Evolutionary conservation across 2,888 invertebrate species (phyloP), one percentile per base, ranked within the genome.

Genomic region (Teleiodes luculella): DNA sequence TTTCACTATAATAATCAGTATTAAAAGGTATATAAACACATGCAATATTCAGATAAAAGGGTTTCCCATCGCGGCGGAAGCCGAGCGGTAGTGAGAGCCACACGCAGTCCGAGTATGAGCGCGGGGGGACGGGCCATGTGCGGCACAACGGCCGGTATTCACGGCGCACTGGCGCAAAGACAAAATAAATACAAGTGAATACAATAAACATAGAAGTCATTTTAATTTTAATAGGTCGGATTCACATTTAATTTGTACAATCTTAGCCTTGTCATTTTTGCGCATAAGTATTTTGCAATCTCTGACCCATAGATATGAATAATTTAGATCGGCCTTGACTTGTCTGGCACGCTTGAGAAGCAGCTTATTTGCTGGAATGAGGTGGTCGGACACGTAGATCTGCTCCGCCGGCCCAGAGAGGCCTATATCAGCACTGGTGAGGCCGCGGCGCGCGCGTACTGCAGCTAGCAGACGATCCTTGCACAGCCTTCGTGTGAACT

Each of bases 371-470:
- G 39, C 16, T 5, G 53, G 56, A n/a, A 53, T 53, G 14, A 56
- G 47, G 14, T 53, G 56, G 16, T 56, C 56, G 16, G 14, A 37
- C 6, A 56, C 35, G 13, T 24, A 56, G 1, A 56, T 13, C 8
- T 28, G 13, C 3, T 13, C 4, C 4, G 56, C 41, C 4, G 56
- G 53, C 5, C 56, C 56, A 10, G 45, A 4, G 7, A 56, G 28
- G 3, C 48, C 57, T 11, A 54, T 43, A 35, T 57, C 54, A 10
- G 54, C 36, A 11, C 47, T 52, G n/a, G 39, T 51, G 7, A 57
- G 39, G 6, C 54, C 54, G 13, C 57, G 57, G n/a, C 51, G 57
- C 8, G 57, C 54, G n/a, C 57, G 57, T 10, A 54, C 49, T 1
- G 54, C 57, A 3, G 57, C 54, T 1, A 57, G 36, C 35, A 57